Evolutionary conservation across 2,113 vertebrate genomes (phyloP).

Genomic region (Psettodes erumei): DNA sequence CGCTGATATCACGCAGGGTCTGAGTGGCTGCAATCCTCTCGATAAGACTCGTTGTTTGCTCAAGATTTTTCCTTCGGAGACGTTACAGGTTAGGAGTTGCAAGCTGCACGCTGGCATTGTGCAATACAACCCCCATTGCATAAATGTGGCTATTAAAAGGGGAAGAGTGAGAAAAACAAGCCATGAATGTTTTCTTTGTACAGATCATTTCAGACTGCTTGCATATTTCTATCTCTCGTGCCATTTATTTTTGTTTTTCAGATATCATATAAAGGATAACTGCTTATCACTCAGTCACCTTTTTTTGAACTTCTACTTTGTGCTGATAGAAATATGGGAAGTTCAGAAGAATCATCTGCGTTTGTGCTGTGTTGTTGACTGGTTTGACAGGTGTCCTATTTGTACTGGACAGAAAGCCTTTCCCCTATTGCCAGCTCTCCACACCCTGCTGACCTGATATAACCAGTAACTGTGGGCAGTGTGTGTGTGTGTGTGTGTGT

Average conservation of each 20-base stretch:
- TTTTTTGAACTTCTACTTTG: conserved; percentile 2
- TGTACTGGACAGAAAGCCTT: conserved; percentile 54
- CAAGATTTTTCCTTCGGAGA: conserved; percentile 40
- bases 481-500: conserved; percentile 26
- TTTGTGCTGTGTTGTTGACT: conserved; percentile 43
- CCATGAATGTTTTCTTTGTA: conserved; percentile 44
- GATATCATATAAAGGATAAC: too few species aligned
- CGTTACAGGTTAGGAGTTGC: conserved; percentile 35
- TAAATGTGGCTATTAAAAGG: conserved; percentile 29
- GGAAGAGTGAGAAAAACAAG: conserved; percentile 57
- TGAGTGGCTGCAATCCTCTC: conserved; percentile 18
- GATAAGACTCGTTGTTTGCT: conserved; percentile 27
- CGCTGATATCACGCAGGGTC: conserved; percentile 4
- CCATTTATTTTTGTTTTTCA: too few species aligned
- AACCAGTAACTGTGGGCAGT: conserved; percentile 58
- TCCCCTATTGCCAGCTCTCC: conserved; percentile 52
- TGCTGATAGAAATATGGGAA: conserved; percentile 16
- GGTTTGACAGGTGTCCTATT: conserved; percentile 66
- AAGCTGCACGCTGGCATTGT: conserved; percentile 53
- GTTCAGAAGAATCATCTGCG: conserved; percentile 16
- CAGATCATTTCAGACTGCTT: conserved; percentile 7
- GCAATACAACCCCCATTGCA: conserved; percentile 49
- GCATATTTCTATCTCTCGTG: neutral
- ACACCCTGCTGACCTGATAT: conserved; percentile 58
- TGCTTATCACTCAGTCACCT: neutral